Evolutionary conservation across 2,113 vertebrate species (phyloP), one percentile per base, ranked within the genome.

Genomic region (Corythoichthys haematopterus): DNA sequence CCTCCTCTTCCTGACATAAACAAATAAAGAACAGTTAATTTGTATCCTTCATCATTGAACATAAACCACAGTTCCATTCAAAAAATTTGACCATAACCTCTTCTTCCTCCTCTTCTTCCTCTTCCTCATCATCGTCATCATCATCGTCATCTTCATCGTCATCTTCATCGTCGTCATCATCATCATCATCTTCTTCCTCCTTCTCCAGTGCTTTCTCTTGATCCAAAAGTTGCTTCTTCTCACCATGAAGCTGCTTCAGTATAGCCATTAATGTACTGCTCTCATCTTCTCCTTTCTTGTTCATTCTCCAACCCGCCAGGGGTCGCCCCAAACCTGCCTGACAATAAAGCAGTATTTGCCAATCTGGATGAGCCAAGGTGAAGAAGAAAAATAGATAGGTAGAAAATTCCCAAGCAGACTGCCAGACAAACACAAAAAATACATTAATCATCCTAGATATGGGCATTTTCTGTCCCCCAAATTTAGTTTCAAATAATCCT

Each of bases 191-290:
- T 0, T 91, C 88, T 0, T 90, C 85, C 0, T 86, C 83, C 0
- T 79, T 65, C 36, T 77, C 58, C 10, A 65, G 60, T 45, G 20
- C 14, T 72, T 76, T 77, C 35, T 68, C 52, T 47, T 82, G 33
- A 75, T 75, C 87, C 83, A 88, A 75, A 47, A 91, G 83, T 16
- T 75, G 69, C 15, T 8, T 79, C 72, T 89, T 91, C 33, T 91
- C 79, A 12, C 64, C 28, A 2, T 75, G 72, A 45, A 91, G 88
- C 47, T 85, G 78, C 45, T 79, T 85, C 1, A 91, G 82, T 2
- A 80, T 66, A 5, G 71, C 56, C 69, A 82, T 80, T 3, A 90
- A 78, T 35, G 33, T 13, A 12, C 72, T 79, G 51, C 57, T 43
- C 52, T 53, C 69, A 63, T 46, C 46, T 40, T 80, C 73, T 65